Conservation (phyloP, 2,113 vertebrate genomes). For the Clinocottus analis region DNA sequence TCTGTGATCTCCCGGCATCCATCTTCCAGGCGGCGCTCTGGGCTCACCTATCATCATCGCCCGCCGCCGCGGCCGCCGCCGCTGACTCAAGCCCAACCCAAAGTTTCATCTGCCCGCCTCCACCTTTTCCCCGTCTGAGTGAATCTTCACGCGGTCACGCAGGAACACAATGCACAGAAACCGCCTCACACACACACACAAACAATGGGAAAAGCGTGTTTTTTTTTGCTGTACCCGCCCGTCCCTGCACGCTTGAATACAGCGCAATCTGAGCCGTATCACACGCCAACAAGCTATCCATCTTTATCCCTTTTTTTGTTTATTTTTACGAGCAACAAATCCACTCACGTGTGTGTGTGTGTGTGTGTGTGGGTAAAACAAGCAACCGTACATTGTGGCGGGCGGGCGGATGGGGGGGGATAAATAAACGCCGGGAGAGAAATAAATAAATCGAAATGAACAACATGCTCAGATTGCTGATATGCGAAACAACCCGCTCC, state of each 20-base stretch:
- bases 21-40: constrained; percentile 37
- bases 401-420: constrained; percentile 15
- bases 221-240: constrained; percentile 10
- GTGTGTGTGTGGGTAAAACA: constrained; percentile 38
- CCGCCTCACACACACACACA: constrained; percentile 15
- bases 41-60: constrained; percentile 65
- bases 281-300: constrained; percentile 52
- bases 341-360: constrained; percentile 15
- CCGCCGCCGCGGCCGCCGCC: too few species aligned
- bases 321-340: constrained; percentile 13
- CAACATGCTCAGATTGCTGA: constrained; percentile 64
- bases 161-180: neutral
- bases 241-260: constrained; percentile 45
- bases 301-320: constrained; percentile 42
- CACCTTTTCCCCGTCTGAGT: neutral
- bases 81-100: constrained; percentile 54
- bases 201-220: constrained; percentile 9
- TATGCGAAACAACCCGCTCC: constrained; percentile 38
- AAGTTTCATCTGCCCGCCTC: constrained; percentile 24
- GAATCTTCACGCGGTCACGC: constrained; percentile 8
- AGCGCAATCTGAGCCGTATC: constrained; percentile 52
- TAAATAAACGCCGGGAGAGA: constrained; percentile 55
- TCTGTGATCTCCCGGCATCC: constrained; percentile 55
- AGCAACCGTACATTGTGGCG: constrained; percentile 23
- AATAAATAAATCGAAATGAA: constrained; percentile 59